These are phyloP conservation scores for Bombus breviceps DNA, from an alignment of 1,140 invertebrate species.

Conservation along the genomic window DNA sequence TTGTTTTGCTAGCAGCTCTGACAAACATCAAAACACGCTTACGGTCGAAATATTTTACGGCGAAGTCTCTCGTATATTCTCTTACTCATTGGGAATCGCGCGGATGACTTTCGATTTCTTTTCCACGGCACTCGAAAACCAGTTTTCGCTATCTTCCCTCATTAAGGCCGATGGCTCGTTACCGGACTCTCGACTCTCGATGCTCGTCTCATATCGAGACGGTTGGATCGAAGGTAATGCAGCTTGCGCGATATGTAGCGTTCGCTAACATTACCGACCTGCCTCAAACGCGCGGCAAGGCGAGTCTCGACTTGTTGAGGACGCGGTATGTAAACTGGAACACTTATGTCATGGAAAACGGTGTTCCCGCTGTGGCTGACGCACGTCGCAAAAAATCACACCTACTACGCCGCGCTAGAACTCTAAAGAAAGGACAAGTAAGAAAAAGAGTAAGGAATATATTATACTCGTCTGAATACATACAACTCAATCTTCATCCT, in stretches of 20 bases:
- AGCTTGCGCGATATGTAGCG: slow-evolving; percentile 62
- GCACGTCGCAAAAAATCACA: slow-evolving; percentile 21
- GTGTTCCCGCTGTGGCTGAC: slow-evolving; percentile 6
- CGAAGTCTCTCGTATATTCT: too few species aligned
- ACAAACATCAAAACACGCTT: too few species aligned
- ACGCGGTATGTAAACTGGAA: slow-evolving; percentile 34
- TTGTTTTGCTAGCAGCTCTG: too few species aligned
- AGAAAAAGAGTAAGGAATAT: neutral
- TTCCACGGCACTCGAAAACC: slow-evolving; percentile 47
- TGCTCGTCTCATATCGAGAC: slow-evolving; percentile 60
- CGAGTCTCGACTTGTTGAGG: slow-evolving; percentile 28
- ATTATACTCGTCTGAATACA: neutral
- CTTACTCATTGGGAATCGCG: slow-evolving; percentile 11
- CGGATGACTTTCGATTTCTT: slow-evolving; percentile 57
- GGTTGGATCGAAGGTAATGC: slow-evolving; percentile 71
- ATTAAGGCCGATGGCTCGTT: slow-evolving; percentile 28
- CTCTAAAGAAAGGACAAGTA: neutral
- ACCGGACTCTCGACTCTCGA: neutral
- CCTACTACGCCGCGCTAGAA: neutral
- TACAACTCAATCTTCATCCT: neutral
- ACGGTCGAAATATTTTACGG: too few species aligned
- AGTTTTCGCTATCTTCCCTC: slow-evolving; percentile 54
- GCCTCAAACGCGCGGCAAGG: slow-evolving; percentile 68
- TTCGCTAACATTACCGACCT: slow-evolving; percentile 72
- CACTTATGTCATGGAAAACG: slow-evolving; percentile 50